phyloP scores from a whole-genome alignment of 2,797 vertebrate genomes.

The Chrysocyon brachyurus region DNA sequence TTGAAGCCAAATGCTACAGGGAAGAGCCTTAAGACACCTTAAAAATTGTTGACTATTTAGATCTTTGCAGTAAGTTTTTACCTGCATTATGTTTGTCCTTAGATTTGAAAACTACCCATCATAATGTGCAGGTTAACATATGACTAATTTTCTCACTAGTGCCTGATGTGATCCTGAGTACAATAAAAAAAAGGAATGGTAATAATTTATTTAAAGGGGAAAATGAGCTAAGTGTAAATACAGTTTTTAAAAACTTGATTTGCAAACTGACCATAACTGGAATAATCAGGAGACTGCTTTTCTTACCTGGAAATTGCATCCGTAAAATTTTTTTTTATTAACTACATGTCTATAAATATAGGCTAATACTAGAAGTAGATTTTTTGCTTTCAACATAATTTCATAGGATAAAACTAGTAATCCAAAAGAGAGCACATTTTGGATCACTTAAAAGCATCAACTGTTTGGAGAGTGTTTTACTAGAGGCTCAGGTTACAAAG shows the following conservation, averaged over 20 bases:
- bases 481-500: constrained; percentile 25
- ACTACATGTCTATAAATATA: background rate
- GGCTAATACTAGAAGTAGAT: background rate
- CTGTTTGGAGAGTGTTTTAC: background rate
- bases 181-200: background rate
- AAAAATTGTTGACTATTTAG: background rate
- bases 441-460: background rate
- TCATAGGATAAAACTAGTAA: constrained; percentile 15
- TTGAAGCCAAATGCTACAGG: background rate
- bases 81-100: background rate
- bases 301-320: background rate
- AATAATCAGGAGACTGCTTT: background rate
- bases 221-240: background rate
- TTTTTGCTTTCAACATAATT: background rate
- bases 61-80: background rate
- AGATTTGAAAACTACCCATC: background rate
- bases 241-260: background rate
- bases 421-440: background rate
- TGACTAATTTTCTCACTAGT: background rate
- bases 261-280: background rate
- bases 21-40: background rate
- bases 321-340: background rate
- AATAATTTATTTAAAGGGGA: constrained; percentile 44
- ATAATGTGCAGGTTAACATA: background rate
- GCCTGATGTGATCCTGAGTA: background rate